These are phyloP conservation scores for Copidosoma floridanum DNA, from an alignment of 1,140 invertebrate genomes.

Conservation along the genomic window DNA sequence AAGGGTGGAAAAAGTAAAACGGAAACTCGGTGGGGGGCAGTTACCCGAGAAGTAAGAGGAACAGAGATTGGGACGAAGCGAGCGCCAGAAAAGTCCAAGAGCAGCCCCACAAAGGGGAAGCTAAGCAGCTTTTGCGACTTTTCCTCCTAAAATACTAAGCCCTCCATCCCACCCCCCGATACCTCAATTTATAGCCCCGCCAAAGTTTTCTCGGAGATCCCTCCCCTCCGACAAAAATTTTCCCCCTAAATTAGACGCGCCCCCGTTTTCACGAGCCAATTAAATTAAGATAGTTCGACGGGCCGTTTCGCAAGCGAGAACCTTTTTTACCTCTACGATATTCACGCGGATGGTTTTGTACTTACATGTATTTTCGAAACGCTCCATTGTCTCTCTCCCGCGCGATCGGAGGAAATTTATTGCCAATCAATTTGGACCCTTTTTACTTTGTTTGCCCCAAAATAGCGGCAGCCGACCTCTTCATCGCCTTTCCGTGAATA, in stretches of 20 bases:
- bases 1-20: too few relatives aligned
- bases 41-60: background rate
- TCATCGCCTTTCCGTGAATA: too few relatives aligned
- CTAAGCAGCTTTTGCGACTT: constrained; percentile 20
- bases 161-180: constrained; percentile 4
- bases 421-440: background rate
- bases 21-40: too few relatives aligned
- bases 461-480: background rate
- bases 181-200: constrained; percentile 14
- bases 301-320: background rate
- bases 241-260: background rate
- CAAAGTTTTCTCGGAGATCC: background rate
- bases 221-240: constrained; percentile 1
- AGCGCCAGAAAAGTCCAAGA: too few relatives aligned
- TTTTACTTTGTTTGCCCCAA: background rate
- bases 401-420: background rate
- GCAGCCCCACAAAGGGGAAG: constrained; percentile 1
- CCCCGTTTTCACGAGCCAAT: background rate
- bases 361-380: constrained; percentile 7
- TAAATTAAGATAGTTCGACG: too few relatives aligned
- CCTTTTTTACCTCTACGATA: background rate
- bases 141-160: background rate
- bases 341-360: too few relatives aligned
- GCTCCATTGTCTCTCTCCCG: constrained; percentile 2
- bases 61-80: background rate